Base-by-base conservation (phyloP, 2,113 vertebrate genomes). In the Globicephala melas region DNA sequence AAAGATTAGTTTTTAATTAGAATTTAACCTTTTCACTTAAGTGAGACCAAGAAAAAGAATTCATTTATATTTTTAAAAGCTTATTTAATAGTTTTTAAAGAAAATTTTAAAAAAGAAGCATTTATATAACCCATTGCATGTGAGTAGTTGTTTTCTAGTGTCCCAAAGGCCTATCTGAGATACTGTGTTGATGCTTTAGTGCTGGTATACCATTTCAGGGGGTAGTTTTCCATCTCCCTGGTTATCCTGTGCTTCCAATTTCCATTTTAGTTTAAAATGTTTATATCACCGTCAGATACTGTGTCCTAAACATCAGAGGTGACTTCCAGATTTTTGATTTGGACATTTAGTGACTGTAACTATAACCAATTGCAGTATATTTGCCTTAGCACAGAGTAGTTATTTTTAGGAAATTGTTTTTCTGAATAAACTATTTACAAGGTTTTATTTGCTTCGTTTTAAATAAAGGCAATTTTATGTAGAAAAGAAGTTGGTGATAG, bases 391-490 rank as follows among this genome's bases (percentile, higher is more conserved):
- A 23, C 5, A 71, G 17, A 55, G 7, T 47, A 77, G 11, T 80
- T 82, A 7, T 84, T 38, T 90, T 83, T 95, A 89, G 11, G 21
- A 74, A 79, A 82, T 65, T 95, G 1, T 89, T 70, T 96, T 95
- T 58, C 55, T 87, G 33, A 86, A 70, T 70, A 89, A 91, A 65
- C n/a, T 73, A 36, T 93, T 94, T 58, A 13, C 9, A 73, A 47
- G 12, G 31, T 71, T 68, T 68, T 79, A 55, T 84, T 85, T 91
- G 44, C 53, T 88, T 86, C 41, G 28, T 63, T 91, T 92, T 83
- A 92, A 92, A 91, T 83, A 92, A 83, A 94, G 26, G 14, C 13
- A 70, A 63, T 95, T 94, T 96, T 91, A 31, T 50, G 8, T 36
- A 76, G 74, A 87, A 97, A 80, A 47, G 3, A 60, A 68, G 31